Evolutionary conservation across 2,113 vertebrate species (phyloP).

Genomic region (Chroicocephalus ridibundus): DNA sequence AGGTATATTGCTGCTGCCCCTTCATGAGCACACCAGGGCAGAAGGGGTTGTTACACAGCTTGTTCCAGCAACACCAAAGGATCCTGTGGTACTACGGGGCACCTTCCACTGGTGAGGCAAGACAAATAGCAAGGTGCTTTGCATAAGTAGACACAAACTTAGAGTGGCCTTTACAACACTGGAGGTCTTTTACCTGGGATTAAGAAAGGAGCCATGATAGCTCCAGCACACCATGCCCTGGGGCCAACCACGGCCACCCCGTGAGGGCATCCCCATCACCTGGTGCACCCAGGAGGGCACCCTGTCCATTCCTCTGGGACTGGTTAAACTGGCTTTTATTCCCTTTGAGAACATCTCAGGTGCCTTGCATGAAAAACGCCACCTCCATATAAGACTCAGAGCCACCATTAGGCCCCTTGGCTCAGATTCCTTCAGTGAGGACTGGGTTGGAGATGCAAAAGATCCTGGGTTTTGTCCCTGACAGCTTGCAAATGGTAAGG

Average conservation of each 20-base stretch:
- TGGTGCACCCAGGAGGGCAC: background rate
- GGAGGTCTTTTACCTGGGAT: background rate
- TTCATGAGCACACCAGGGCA: background rate
- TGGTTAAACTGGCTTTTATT: background rate
- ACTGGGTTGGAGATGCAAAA: background rate
- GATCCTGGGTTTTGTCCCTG: background rate
- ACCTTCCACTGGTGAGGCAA: background rate
- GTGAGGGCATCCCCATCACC: accelerated
- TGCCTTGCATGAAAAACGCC: background rate
- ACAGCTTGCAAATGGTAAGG: background rate
- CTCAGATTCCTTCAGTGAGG: background rate
- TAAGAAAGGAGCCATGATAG: background rate
- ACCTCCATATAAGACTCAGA: background rate
- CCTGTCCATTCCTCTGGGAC: background rate
- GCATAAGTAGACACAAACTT: background rate
- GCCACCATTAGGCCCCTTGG: background rate
- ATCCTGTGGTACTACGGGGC: background rate
- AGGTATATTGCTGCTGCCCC: accelerated
- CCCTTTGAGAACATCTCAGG: background rate
- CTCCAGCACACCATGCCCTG: background rate
- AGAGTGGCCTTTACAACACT: background rate
- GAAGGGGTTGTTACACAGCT: background rate
- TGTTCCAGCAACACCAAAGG: background rate
- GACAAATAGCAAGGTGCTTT: background rate
- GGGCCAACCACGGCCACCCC: accelerated